Conservation (phyloP, 2,888 invertebrate genomes). For the Metalampra italica region DNA sequence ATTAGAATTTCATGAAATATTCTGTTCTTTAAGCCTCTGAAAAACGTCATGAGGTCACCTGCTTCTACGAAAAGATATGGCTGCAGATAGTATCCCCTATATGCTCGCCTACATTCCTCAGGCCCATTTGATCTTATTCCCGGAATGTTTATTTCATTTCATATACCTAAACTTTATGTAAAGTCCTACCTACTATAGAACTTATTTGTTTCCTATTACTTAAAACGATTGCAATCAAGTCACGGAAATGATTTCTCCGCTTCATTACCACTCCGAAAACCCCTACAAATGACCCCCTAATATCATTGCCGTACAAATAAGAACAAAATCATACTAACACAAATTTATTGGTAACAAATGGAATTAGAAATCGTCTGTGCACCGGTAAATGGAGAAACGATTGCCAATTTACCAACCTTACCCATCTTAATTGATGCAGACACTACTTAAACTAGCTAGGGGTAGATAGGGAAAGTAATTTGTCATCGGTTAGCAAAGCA, state of each 20-base stretch:
- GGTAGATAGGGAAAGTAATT: slow-evolving; percentile 69
- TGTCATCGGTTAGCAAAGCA: slow-evolving; percentile 75
- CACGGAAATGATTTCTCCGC: slow-evolving; percentile 14
- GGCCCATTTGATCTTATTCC: too few species aligned
- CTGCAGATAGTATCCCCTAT: too few species aligned
- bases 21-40: too few species aligned
- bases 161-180: too few species aligned
- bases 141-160: too few species aligned
- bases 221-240: not conserved
- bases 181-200: too few species aligned
- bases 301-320: slow-evolving; percentile 31
- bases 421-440: slow-evolving; percentile 73
- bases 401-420: slow-evolving; percentile 75
- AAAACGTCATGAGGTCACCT: too few species aligned
- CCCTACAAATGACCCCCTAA: slow-evolving; percentile 37
- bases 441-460: slow-evolving; percentile 68
- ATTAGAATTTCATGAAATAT: too few species aligned
- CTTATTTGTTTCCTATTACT: not conserved
- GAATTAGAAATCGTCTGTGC: slow-evolving; percentile 61
- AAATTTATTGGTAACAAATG: slow-evolving; percentile 29
- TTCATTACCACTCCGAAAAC: slow-evolving; percentile 41
- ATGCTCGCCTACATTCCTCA: too few species aligned
- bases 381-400: slow-evolving; percentile 69
- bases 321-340: slow-evolving; percentile 19
- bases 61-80: too few species aligned